A percentile compares a stretch with the other conserved stretches of the same genome.
These are phyloP conservation scores for Nerophis ophidion DNA, from an alignment of 2,113 vertebrate genomes.

Conservation along the genomic window DNA sequence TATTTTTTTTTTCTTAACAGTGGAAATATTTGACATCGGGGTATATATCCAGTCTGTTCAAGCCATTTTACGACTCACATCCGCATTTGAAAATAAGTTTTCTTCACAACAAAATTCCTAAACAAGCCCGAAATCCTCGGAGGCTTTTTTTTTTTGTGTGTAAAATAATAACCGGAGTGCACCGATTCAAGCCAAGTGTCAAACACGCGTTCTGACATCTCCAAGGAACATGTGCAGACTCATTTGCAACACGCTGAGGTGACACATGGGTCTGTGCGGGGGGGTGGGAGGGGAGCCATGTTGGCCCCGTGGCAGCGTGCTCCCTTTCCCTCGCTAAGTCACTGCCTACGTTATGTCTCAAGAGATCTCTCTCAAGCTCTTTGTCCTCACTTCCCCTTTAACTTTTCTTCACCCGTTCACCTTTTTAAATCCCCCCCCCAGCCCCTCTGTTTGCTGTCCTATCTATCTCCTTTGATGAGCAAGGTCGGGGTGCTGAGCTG, in stretches of 20 bases:
- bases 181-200: slow-evolving; percentile 45
- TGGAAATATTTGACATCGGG: too few species aligned
- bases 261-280: slow-evolving; percentile 55
- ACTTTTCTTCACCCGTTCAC: slow-evolving; percentile 25
- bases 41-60: too few species aligned
- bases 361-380: slow-evolving; percentile 46
- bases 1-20: too few species aligned
- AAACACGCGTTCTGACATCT: slow-evolving; percentile 59
- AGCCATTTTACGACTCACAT: too few species aligned
- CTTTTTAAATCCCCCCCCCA: neutral
- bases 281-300: slow-evolving; percentile 31
- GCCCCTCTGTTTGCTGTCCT: slow-evolving; percentile 7
- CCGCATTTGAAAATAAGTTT: too few species aligned
- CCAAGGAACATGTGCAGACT: slow-evolving; percentile 55
- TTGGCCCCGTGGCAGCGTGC: slow-evolving; percentile 46
- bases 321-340: slow-evolving; percentile 15
- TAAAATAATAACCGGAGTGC: slow-evolving; percentile 11
- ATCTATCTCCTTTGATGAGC: slow-evolving; percentile 14
- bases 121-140: neutral
- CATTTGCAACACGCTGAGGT: slow-evolving; percentile 59
- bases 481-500: slow-evolving; percentile 13
- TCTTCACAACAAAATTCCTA: neutral
- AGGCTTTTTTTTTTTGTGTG: too few species aligned
- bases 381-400: slow-evolving; percentile 37
- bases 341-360: slow-evolving; percentile 43